These are phyloP conservation scores for Zaprionus davidi DNA, from an alignment of 1,140 invertebrate genomes.

Conservation along the genomic window DNA sequence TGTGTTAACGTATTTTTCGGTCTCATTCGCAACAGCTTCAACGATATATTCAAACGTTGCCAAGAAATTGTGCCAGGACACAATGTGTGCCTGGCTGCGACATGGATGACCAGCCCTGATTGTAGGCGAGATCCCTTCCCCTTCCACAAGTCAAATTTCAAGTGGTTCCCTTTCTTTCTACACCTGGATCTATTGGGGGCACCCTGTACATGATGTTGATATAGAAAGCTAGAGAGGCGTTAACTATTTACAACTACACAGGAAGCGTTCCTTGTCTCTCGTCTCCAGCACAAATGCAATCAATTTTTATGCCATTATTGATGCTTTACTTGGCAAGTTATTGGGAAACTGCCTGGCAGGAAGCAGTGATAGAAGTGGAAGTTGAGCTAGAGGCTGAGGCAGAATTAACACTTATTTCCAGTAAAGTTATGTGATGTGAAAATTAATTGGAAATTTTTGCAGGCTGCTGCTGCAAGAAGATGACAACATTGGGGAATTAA, in stretches of 20 bases:
- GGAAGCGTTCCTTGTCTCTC: background rate
- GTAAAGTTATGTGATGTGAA: conserved; percentile 61
- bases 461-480: conserved; percentile 52
- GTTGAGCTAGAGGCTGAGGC: background rate
- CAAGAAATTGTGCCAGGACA: conserved; percentile 61
- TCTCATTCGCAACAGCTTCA: conserved; percentile 46
- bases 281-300: conserved; percentile 65
- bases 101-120: too few species aligned
- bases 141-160: background rate
- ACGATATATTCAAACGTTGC: conserved; percentile 51
- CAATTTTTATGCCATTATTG: conserved; percentile 81
- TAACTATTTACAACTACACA: conserved; percentile 50
- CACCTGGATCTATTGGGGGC: background rate
- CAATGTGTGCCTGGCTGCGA: background rate
- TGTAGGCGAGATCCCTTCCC: background rate
- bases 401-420: conserved; percentile 41
- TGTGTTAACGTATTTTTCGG: conserved; percentile 36
- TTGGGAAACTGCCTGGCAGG: conserved; percentile 33
- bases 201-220: background rate
- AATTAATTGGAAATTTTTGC: conserved; percentile 78
- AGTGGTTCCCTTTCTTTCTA: background rate
- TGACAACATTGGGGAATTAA: conserved; percentile 40
- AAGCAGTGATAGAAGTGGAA: background rate
- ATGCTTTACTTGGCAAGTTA: conserved; percentile 73
- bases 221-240: conserved; percentile 13